Conservation (phyloP, 2,888 invertebrate genomes). For the Pelosia muscerda region DNA sequence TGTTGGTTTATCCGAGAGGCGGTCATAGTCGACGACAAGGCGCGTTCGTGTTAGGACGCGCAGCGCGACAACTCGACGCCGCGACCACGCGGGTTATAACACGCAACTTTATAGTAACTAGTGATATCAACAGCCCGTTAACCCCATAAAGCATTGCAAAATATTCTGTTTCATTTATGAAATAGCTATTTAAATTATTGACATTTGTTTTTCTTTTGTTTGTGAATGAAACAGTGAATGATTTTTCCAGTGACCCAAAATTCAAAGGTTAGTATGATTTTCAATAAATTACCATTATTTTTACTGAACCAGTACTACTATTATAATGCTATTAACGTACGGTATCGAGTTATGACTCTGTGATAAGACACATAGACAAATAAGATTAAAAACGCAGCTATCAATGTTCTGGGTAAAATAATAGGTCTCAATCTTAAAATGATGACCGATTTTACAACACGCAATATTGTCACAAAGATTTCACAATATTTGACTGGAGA, state of each 20-base stretch:
- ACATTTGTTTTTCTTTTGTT: conserved; percentile 40
- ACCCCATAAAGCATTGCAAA: conserved; percentile 38
- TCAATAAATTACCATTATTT: conserved; percentile 45
- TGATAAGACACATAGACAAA: conserved; percentile 10
- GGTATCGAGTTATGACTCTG: conserved; percentile 40
- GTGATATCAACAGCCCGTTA: conserved; percentile 44
- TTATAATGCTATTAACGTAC: neutral
- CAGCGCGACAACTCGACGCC: conserved; percentile 55
- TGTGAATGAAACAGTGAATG: conserved; percentile 71
- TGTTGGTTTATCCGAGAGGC: conserved; percentile 57
- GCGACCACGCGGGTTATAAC: conserved; percentile 65
- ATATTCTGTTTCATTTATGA: conserved; percentile 21
- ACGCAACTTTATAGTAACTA: conserved; percentile 51
- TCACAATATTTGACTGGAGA: conserved; percentile 26
- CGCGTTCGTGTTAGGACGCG: conserved; percentile 73
- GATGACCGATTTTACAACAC: conserved; percentile 10
- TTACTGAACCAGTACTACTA: neutral
- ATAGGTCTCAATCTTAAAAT: neutral
- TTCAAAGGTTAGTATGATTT: conserved; percentile 70
- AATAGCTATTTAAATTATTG: conserved; percentile 25
- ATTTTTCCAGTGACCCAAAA: conserved; percentile 67
- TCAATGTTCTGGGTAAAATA: neutral
- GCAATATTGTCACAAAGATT: conserved; percentile 10
- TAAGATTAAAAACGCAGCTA: neutral
- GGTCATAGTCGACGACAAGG: conserved; percentile 73